phyloP scores from a whole-genome alignment of 2,113 vertebrate species.

The Oceanites oceanicus region DNA sequence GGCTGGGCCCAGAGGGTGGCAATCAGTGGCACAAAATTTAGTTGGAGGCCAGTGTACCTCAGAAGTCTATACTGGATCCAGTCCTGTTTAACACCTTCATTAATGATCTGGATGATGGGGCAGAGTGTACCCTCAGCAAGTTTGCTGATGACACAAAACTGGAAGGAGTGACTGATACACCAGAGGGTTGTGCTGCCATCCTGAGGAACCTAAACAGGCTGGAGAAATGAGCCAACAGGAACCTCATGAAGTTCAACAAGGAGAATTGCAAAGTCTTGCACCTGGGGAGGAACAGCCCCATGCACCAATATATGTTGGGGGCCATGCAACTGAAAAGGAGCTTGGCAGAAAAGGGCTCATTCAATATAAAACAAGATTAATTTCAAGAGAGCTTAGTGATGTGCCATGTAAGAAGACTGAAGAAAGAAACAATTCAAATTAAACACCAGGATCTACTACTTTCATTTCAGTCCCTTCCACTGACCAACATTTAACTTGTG shows the following conservation, averaged over 20 bases:
- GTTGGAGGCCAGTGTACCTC: not conserved
- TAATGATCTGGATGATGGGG: not conserved
- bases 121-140: not conserved
- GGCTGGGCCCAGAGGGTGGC: too few species aligned
- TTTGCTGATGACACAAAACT: not conserved
- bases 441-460: not conserved
- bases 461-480: not conserved
- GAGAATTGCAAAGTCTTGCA: not conserved
- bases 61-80: not conserved
- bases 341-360: not conserved
- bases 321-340: not conserved
- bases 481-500: not conserved
- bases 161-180: rapidly evolving
- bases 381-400: not conserved
- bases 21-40: not conserved
- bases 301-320: not conserved
- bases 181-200: not conserved
- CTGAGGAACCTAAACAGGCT: too few species aligned
- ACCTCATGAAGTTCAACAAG: not conserved
- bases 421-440: not conserved
- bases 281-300: not conserved
- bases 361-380: not conserved
- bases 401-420: not conserved
- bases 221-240: not conserved
- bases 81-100: not conserved